Conservation (phyloP, 2,888 invertebrate species). For the Chouioia cunea region DNA sequence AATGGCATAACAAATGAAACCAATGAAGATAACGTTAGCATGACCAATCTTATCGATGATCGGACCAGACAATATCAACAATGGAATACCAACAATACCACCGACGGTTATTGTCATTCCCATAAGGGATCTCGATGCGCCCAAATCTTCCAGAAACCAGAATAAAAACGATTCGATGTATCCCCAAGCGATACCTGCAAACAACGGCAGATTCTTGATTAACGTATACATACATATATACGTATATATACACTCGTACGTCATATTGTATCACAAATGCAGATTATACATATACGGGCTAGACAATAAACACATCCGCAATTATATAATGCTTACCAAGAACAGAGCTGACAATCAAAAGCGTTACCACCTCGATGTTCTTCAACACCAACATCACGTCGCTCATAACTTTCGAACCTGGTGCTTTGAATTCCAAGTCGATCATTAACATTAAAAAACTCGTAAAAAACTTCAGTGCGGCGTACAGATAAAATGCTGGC, state of each 20-base stretch:
- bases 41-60: conserved; percentile 81
- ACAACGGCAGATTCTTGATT: too few species aligned
- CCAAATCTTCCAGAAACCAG: conserved; percentile 83
- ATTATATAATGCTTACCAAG: conserved; percentile 71
- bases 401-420: conserved; percentile 77
- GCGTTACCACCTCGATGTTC: conserved; percentile 78
- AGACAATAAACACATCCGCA: too few species aligned
- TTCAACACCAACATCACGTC: conserved; percentile 78
- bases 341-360: conserved; percentile 80
- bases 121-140: conserved; percentile 82
- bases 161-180: conserved; percentile 86
- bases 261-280: too few species aligned
- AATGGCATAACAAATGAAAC: conserved; percentile 82
- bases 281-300: too few species aligned
- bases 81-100: conserved; percentile 81
- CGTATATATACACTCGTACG: too few species aligned
- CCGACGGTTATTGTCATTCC: conserved; percentile 85
- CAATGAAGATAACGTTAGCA: conserved; percentile 82
- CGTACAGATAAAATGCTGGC: conserved; percentile 84
- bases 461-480: conserved; percentile 77
- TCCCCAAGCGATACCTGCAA: conserved; percentile 83
- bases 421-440: conserved; percentile 82
- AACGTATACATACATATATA: too few species aligned
- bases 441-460: conserved; percentile 79
- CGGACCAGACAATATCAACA: conserved; percentile 82